phyloP scores from a whole-genome alignment of 2,888 invertebrate genomes.

The Agrenia bidenticulata region DNA sequence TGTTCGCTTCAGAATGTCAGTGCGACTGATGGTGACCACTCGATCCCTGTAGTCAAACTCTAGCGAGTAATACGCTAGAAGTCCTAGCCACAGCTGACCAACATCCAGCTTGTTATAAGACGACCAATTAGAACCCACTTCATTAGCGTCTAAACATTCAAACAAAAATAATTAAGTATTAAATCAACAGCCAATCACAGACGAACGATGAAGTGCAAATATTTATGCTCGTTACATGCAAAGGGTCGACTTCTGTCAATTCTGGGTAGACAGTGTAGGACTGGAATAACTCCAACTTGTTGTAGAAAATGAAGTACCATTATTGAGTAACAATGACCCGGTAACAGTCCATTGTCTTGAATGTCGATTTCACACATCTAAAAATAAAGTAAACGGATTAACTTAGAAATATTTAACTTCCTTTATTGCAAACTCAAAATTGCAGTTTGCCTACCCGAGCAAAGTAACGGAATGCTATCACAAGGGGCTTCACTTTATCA shows the following conservation, averaged over 20 bases:
- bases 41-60: conserved; percentile 51
- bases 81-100: conserved; percentile 56
- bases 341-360: conserved; percentile 58
- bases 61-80: conserved; percentile 56
- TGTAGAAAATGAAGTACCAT: conserved; percentile 61
- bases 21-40: conserved; percentile 53
- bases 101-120: conserved; percentile 53
- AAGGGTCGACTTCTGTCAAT: too few species aligned
- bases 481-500: conserved; percentile 54
- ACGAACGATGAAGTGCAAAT: conserved; percentile 1
- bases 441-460: conserved; percentile 55
- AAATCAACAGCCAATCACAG: too few species aligned
- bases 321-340: conserved; percentile 59
- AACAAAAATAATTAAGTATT: conserved; percentile 28
- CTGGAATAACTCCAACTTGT: conserved; percentile 57
- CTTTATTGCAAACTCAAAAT: too few species aligned
- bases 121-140: conserved; percentile 52
- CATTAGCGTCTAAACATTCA: conserved; percentile 47
- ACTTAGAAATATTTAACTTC: too few species aligned
- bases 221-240: conserved; percentile 40
- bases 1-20: conserved; percentile 43
- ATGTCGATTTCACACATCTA: conserved; percentile 58
- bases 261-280: conserved; percentile 60
- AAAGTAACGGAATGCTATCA: conserved; percentile 56
- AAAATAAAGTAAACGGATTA: too few species aligned